Base-by-base conservation (phyloP, 2,888 invertebrate species). In the Bimastos eiseni region DNA sequence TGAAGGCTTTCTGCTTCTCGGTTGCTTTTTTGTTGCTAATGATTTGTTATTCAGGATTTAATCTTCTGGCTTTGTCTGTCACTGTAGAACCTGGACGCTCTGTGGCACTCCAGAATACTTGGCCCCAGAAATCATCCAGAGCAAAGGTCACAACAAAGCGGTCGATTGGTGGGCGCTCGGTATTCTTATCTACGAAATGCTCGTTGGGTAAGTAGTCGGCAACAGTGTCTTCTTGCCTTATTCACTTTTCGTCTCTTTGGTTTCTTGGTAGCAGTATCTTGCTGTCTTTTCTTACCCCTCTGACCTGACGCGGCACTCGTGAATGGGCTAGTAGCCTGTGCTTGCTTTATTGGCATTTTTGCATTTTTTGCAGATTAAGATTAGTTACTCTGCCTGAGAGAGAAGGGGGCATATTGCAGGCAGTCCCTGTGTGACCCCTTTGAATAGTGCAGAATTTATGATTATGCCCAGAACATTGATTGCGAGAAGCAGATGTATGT, bases 101-200 rank as follows among this genome's bases (percentile, higher is more conserved):
- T 99, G 98, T 94, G 98, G 98, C 0, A 99, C 99, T 0, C 98
- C 99, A 0, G 99, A 99, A 95, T 99, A 99, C 95, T 96, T 99
- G 92, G 99, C 99, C 1, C 95, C 95, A 89, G 98, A 99, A 96
- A 98, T 99, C 93, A 98, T 99, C 93, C 98, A 98, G 95, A 98
- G 98, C 93, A 98, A 98, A 96, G 99, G 99, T 83, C 99, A 99
- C 96, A 99, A 99, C 95, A 98, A 98, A 95, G 98, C 98, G 17
- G 99, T 99, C 0, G 99, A 99, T 95, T 99, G 98, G 98, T 99
- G 99, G 99, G 98, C 99, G 37, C 96, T 99, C 94, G 99, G 96
- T 24, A 95, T 96, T 86, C 94, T 96, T 83, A 95, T 96, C 91
- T 96, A 94, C 93, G 96, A 96, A 94, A 95, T 96, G 95, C 93